Evolutionary conservation across 2,113 vertebrate species (phyloP), one percentile per base, ranked within the genome.

Genomic region (Silurus meridionalis): DNA sequence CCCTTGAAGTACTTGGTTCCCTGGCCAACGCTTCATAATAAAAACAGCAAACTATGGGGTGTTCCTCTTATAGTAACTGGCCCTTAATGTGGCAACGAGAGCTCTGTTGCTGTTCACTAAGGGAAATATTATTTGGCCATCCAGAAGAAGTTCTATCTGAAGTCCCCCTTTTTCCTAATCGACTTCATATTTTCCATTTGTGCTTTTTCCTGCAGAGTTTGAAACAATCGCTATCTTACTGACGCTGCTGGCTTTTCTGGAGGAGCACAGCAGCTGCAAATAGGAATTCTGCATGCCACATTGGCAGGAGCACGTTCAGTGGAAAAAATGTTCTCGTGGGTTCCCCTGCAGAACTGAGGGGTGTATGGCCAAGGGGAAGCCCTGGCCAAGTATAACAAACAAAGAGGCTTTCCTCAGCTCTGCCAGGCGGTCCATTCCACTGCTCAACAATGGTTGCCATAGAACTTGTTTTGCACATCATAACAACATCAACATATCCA

Each of bases 391-490:
- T 91, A 95, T 93, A 96, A 96, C 95, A 97, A 96, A 97, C 96
- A 96, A 94, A 94, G 91, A 91, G 96, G 96, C 96, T 97, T 97
- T 96, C 96, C 96, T 96, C 95, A 92, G 91, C 94, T 94, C 93
- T 94, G 95, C 94, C 92, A 93, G 94, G 94, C 95, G 94, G 94
- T 91, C 92, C 86, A 69, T 90, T 95, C 94, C 94, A 94, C 88
- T 91, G 90, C 93, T 94, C 95, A 95, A 97, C 96, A 96, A 95
- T 94, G 94, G 97, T 99, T 97, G 93, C 97, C 95, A 97, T 97
- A 96, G 97, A 95, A 92, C 91, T 94, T 93, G 94, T 95, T 96
- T 96, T 98, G 96, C 94, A 91, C 92, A 95, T 96, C 97, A 97
- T 90, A 97, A 97, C 97, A 97, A 91, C 93, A 92, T 93, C 64